Evolutionary conservation across 2,113 vertebrate genomes (phyloP).

Genomic region (Fulmarus glacialis): DNA sequence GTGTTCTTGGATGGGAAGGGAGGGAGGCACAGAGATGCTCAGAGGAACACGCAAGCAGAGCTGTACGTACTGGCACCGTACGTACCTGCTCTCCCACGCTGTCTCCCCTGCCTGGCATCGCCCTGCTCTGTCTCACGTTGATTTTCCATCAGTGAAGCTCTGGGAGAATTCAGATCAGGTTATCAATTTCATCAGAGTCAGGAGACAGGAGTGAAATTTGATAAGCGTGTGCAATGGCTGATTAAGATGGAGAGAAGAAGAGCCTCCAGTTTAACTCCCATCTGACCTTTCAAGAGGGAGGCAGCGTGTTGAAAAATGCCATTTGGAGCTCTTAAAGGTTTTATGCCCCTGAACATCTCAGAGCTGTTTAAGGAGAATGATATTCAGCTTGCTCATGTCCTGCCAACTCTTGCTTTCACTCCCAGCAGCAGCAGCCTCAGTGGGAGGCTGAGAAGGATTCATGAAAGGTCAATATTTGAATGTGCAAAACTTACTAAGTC

Average conservation of each 20-base stretch:
- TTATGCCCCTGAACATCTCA: constrained; percentile 44
- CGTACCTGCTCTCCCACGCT: background rate
- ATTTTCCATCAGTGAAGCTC: background rate
- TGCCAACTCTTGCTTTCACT: constrained; percentile 42
- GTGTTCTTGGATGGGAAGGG: background rate
- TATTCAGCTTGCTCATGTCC: constrained; percentile 60
- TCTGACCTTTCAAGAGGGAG: constrained; percentile 47
- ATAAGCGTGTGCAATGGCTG: background rate
- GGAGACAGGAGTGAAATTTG: constrained; percentile 21
- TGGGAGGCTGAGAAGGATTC: constrained; percentile 49
- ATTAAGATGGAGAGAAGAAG: constrained; percentile 58
- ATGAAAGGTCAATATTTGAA: constrained; percentile 66
- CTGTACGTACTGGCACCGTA: background rate
- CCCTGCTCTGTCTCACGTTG: background rate
- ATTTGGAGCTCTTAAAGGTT: constrained; percentile 63
- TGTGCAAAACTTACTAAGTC: constrained; percentile 56
- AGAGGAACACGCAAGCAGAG: background rate
- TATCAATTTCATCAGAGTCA: background rate
- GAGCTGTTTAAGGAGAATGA: constrained; percentile 52
- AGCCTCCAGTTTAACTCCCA: constrained; percentile 59
- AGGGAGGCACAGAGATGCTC: background rate
- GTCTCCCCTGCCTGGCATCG: background rate
- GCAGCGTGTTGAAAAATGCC: constrained; percentile 24
- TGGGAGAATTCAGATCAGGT: constrained; percentile 11
- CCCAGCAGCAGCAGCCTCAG: background rate